These are phyloP conservation scores for Cariama cristata DNA, from an alignment of 2,113 vertebrate genomes.

Conservation along the genomic window DNA sequence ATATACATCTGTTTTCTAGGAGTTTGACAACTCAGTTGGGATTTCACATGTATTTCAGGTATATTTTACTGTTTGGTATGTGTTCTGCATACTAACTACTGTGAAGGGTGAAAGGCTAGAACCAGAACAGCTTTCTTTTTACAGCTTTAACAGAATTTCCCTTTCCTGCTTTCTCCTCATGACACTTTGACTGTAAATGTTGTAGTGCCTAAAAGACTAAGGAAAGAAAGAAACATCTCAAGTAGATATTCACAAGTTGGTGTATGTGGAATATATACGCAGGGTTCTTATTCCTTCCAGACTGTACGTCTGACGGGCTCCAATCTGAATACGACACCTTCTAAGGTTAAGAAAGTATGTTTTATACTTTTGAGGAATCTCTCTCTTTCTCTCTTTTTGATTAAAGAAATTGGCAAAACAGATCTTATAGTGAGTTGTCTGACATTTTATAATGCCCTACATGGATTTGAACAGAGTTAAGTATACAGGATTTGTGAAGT, in stretches of 20 bases:
- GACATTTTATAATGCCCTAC: background rate
- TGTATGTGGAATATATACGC: fast-evolving
- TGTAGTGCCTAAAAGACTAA: background rate
- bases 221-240: background rate
- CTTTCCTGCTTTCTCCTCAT: background rate
- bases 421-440: background rate
- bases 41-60: background rate
- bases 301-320: fast-evolving
- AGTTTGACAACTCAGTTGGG: background rate
- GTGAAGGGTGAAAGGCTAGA: background rate
- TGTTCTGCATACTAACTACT: background rate
- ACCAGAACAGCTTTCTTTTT: background rate
- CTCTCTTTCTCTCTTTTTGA: background rate
- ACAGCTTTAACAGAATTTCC: background rate
- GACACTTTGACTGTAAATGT: background rate
- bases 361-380: background rate
- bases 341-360: background rate
- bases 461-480: background rate
- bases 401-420: background rate
- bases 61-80: background rate
- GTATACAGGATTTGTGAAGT: background rate
- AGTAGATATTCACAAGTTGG: background rate
- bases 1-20: background rate
- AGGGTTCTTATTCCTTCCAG: background rate
- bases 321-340: background rate